Conservation (phyloP, 2,888 invertebrate species). For the Chymomyza procnemis region DNA sequence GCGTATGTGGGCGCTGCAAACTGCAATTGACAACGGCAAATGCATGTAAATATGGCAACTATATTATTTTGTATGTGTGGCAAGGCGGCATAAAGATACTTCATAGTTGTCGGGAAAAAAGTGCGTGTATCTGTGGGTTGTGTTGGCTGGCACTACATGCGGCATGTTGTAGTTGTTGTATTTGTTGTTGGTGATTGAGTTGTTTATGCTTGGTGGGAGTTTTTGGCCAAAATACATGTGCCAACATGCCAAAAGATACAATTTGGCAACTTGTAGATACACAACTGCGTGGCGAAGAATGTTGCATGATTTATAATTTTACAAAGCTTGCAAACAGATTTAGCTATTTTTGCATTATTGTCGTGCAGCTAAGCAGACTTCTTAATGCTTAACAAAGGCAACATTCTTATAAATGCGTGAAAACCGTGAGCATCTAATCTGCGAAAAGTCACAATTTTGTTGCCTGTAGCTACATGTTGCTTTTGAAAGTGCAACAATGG, state of each 20-base stretch:
- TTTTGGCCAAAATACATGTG: no score
- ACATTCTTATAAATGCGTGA: no score
- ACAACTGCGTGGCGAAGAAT: background rate
- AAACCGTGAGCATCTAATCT: background rate
- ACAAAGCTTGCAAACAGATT: background rate
- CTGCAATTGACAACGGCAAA: constrained; percentile 35
- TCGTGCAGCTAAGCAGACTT: no score
- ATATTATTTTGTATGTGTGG: background rate
- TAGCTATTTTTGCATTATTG: background rate
- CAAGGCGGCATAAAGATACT: background rate
- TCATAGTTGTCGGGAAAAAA: background rate
- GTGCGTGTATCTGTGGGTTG: background rate
- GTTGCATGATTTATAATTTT: background rate
- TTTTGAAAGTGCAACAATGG: background rate
- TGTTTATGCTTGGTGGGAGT: background rate
- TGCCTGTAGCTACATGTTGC: background rate
- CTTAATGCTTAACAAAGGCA: no score
- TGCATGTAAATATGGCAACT: constrained; percentile 37
- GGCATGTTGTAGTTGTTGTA: constrained; percentile 29
- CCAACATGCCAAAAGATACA: background rate
- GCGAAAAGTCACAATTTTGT: background rate
- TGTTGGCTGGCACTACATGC: background rate
- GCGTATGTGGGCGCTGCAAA: background rate
- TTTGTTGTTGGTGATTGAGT: constrained; percentile 8
- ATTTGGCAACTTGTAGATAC: background rate